phyloP scores from a whole-genome alignment of 2,797 vertebrate genomes.

The Neosalanx taihuensis region DNA sequence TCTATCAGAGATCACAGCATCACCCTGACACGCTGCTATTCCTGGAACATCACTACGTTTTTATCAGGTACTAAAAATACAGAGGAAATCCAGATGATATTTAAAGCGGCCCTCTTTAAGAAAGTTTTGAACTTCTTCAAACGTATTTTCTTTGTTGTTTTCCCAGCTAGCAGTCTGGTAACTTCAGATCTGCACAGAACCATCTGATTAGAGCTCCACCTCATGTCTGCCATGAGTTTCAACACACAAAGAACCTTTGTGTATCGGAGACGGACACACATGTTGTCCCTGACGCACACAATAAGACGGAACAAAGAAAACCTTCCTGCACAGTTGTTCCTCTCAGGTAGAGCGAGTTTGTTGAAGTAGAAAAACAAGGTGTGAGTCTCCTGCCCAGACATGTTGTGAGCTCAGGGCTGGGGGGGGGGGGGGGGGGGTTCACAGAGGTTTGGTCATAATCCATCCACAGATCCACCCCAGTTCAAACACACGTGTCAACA shows the following conservation, averaged over 20 bases:
- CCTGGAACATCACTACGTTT: constrained; percentile 1
- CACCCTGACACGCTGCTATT: constrained; percentile 6
- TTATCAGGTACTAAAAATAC: constrained; percentile 27
- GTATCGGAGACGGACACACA: neutral
- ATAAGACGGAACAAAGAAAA: neutral
- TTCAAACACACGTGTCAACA: too few relatives aligned
- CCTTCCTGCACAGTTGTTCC: too few relatives aligned
- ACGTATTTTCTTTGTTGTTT: neutral
- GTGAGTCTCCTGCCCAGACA: constrained; percentile 33
- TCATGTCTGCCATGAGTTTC: too few relatives aligned
- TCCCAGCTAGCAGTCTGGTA: too few relatives aligned
- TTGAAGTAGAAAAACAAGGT: neutral
- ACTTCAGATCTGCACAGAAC: too few relatives aligned
- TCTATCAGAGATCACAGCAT: constrained; percentile 32
- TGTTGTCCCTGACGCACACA: neutral
- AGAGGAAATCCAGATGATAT: neutral
- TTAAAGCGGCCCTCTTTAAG: neutral
- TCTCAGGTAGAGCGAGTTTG: too few relatives aligned
- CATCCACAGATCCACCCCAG: too few relatives aligned
- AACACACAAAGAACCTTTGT: too few relatives aligned
- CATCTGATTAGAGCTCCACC: too few relatives aligned
- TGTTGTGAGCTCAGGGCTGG: constrained; percentile 19
- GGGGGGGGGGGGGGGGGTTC: neutral
- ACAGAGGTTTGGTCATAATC: neutral
- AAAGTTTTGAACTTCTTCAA: neutral